A percentile compares a stretch with the other conserved stretches of the same genome.
Conservation (phyloP, 1,140 invertebrate genomes). For the Drosophila ambigua region DNA sequence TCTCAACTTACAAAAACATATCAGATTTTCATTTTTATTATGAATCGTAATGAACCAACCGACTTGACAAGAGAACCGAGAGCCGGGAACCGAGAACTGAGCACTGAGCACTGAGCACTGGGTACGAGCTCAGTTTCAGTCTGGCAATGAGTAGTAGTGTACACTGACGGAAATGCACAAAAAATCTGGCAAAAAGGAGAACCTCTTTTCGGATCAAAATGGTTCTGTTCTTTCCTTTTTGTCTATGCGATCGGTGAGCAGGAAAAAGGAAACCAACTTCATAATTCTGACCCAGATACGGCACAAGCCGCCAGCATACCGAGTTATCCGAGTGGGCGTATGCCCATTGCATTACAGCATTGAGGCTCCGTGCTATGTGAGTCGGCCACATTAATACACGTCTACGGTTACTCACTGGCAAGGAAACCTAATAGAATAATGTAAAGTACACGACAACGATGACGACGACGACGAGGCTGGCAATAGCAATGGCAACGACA, state of each 20-base stretch:
- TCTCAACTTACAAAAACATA: slow-evolving; percentile 82
- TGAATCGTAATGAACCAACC: slow-evolving; percentile 69
- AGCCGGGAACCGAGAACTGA: slow-evolving; percentile 21
- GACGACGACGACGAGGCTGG: slow-evolving; percentile 35
- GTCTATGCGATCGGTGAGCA: background rate
- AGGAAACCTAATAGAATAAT: slow-evolving; percentile 82
- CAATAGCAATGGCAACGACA: slow-evolving; percentile 60
- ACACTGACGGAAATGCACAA: slow-evolving; percentile 9
- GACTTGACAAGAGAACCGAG: slow-evolving; percentile 36
- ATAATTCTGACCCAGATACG: slow-evolving; percentile 33
- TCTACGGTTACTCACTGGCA: slow-evolving; percentile 64
- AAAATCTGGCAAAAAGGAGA: background rate
- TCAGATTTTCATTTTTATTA: slow-evolving; percentile 77
- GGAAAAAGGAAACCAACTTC: background rate
- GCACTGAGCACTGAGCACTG: background rate
- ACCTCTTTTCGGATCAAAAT: background rate
- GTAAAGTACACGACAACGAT: slow-evolving; percentile 67
- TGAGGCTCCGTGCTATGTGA: slow-evolving; percentile 47
- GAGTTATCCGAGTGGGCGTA: slow-evolving; percentile 14
- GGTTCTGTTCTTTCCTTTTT: too few relatives aligned
- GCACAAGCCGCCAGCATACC: background rate
- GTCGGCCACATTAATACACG: slow-evolving; percentile 70
- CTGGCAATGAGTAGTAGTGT: slow-evolving; percentile 8
- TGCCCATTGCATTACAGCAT: slow-evolving; percentile 22
- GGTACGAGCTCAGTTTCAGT: slow-evolving; percentile 25